Evolutionary conservation across 1,140 invertebrate species (phyloP), one percentile per base, ranked within the genome.

Genomic region (Parasteatoda tepidariorum): DNA sequence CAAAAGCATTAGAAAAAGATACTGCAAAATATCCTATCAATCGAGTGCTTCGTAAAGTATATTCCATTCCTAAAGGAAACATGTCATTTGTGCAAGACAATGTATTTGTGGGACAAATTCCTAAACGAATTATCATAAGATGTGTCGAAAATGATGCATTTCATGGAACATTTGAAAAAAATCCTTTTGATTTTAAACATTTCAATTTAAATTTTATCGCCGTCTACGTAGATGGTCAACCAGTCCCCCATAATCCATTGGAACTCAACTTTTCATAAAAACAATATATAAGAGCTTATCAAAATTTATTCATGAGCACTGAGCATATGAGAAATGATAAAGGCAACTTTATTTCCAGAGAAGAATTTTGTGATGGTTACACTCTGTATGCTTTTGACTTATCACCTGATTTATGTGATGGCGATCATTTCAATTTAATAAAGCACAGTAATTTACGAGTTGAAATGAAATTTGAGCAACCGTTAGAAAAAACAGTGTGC

Each of bases 111-210:
- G 74, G 82, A 38, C 24, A 33, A 15, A 62, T 81, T 26, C 83
- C 75, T 3, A 41, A 74, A 38, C 15, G 73, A 34, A n/a, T 81
- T n/a, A 24, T 71, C 11, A 55, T 84, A 28, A 54, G 26, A n/a
- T 84, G 67, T 33, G 24, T 84, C 33, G 66, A 84, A 4, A 64
- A 67, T 34, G 34, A 67, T 15, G 57, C 74, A 7, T 71, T 84
- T 13, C 30, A 61, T 61, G 70, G 75, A 66, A 28, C 4, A 31
- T 79, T 24, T 22, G 28, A 66, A 54, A 34, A 64, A 24, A 41
- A 38, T 18, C 75, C 82, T n/a, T 84, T 73, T 62, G 48, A 66
- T 57, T 84, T 84, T 28, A 59, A 64, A 3, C 33, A 84, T 54
- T 81, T 38, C 24, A 61, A 67, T 41, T n/a, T 68, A 7, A 81